A percentile compares a stretch with the other conserved stretches of the same genome.
Conservation (phyloP, 2,888 invertebrate genomes). For the Metallyticus violacea region DNA sequence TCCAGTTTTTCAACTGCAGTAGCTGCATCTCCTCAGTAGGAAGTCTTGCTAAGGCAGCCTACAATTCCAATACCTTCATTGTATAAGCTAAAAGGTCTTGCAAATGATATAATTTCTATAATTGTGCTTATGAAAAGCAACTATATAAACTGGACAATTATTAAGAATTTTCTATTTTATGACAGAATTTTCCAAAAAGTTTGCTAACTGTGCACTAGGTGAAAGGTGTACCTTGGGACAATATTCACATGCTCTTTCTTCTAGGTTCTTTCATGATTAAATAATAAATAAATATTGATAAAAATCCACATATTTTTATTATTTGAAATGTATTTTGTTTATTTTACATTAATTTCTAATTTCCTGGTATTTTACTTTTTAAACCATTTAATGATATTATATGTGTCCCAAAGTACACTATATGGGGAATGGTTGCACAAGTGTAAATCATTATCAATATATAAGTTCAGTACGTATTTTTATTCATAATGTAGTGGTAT, state of each 20-base stretch:
- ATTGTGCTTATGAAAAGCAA: too few species aligned
- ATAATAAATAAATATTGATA: not conserved
- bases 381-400: not conserved
- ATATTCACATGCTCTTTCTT: not conserved
- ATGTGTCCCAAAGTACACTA: not conserved
- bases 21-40: too few species aligned
- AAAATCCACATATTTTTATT: not conserved
- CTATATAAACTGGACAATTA: too few species aligned
- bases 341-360: not conserved
- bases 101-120: too few species aligned
- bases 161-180: too few species aligned
- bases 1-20: too few species aligned
- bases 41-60: too few species aligned
- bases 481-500: not conserved
- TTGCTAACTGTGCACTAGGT: not conserved
- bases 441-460: not conserved
- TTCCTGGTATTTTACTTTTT: not conserved
- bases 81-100: too few species aligned
- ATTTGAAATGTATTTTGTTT: not conserved
- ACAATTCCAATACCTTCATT: too few species aligned
- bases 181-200: not conserved
- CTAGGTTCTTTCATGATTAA: not conserved
- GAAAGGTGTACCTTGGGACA: not conserved
- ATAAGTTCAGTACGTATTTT: not conserved
- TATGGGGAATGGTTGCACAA: not conserved